phyloP scores from a whole-genome alignment of 2,797 vertebrate genomes.

The Florisuga fusca region DNA sequence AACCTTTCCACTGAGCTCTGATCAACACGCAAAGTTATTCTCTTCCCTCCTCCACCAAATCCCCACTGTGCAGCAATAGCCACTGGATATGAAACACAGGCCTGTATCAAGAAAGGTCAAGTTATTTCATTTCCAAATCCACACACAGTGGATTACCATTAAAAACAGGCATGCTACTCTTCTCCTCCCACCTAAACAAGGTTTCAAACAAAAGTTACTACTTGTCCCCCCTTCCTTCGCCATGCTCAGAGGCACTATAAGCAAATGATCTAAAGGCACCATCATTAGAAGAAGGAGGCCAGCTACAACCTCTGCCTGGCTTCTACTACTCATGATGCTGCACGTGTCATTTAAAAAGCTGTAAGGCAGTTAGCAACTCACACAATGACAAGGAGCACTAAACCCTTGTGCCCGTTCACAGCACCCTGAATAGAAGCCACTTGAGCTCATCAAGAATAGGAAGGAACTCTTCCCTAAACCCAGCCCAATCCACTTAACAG shows the following conservation, averaged over 20 bases:
- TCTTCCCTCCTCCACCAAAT: background rate
- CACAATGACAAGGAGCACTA: background rate
- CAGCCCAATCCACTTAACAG: slow-evolving; percentile 52
- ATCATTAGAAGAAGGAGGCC: background rate
- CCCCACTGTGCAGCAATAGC: background rate
- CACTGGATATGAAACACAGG: background rate
- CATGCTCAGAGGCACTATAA: fast-evolving
- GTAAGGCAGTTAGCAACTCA: background rate
- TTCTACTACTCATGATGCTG: background rate
- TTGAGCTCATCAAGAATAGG: slow-evolving; percentile 45
- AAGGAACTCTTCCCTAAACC: slow-evolving; percentile 15
- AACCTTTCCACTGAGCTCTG: background rate
- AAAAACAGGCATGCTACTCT: background rate
- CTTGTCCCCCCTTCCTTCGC: background rate
- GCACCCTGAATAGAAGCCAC: slow-evolving; percentile 13
- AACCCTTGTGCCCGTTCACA: background rate
- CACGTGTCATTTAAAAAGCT: background rate
- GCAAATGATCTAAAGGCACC: background rate
- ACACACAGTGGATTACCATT: background rate
- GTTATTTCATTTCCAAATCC: background rate
- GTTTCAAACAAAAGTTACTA: background rate
- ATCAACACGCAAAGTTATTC: background rate
- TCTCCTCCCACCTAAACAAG: background rate
- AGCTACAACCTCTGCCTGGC: background rate
- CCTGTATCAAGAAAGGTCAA: background rate